Evolutionary conservation across 2,888 invertebrate genomes (phyloP), one percentile per base, ranked within the genome.

Genomic region (Dryobota labecula): DNA sequence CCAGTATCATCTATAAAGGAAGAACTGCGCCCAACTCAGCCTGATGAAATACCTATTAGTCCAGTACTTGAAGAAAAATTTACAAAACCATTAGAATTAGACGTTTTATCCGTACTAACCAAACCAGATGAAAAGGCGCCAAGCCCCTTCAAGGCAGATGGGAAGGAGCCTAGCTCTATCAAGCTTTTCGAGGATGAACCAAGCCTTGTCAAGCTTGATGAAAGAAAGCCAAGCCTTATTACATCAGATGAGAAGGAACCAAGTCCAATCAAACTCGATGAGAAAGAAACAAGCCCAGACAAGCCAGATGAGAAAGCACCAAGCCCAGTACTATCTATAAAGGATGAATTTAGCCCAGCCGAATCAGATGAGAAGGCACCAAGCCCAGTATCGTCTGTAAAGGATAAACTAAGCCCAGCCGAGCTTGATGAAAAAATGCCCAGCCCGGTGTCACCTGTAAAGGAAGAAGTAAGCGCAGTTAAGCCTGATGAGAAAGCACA

Each of bases 401-500:
- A 57, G 7, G 38, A 45, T 2, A 11, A 33, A n/a, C 15, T 4
- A 0, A 57, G 9, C 4, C 20, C 38, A 24, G 9, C 0, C 0
- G 43, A 65, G 1, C 24, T 15, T 1, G 62, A 47, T 2, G 66
- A 66, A 0, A 63, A 64, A 18, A 0, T 0, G 5, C 18, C 27
- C 1, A 67, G 66, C 38, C 9, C 20, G 0, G 5, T 7, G 0
- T 0, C 0, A 47, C 8, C 27, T 11, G n/a, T 13, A 0, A 27
- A 36, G 0, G 15, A 66, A 7, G 20, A 9, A 0, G 4, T 13
- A 0, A 65, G 33, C 13, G 4, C 43, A 43, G 8, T 11, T 0
- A 54, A 74, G n/a, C 38, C 66, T 6, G 68, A 81, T 0, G 73
- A 80, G 0, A 80, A 82, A n/a, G 45, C 64, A 9, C 58, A 67